phyloP scores from a whole-genome alignment of 2,113 vertebrate genomes.

The Conger conger region DNA sequence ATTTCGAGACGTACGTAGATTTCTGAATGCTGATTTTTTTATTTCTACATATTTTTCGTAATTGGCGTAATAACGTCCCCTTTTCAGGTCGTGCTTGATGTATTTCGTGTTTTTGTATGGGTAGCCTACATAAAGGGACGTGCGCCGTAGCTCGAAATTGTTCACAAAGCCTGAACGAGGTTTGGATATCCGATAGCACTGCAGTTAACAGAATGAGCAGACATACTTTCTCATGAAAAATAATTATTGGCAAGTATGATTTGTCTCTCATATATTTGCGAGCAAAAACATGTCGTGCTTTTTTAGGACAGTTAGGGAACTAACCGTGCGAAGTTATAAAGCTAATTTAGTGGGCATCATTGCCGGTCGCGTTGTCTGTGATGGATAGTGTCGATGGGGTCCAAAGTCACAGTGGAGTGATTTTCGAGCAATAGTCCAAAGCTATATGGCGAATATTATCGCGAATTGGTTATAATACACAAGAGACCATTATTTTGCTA shows the following conservation, averaged over 20 bases:
- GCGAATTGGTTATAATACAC: background rate
- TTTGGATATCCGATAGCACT: background rate
- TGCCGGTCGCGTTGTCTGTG: background rate
- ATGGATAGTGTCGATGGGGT: background rate
- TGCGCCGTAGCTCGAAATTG: conserved; percentile 21
- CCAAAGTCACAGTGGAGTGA: background rate
- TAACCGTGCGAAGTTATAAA: background rate
- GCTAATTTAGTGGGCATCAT: background rate
- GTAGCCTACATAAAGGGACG: background rate
- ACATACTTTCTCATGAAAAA: background rate
- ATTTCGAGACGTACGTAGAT: conserved; percentile 91
- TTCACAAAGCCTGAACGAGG: conserved; percentile 14
- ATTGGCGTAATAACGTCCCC: background rate
- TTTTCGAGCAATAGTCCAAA: background rate
- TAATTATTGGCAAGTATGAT: background rate
- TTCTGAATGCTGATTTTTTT: background rate
- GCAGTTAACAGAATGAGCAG: background rate
- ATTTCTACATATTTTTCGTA: background rate
- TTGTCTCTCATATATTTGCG: background rate
- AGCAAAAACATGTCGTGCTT: background rate
- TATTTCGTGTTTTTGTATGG: background rate
- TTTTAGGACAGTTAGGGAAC: background rate
- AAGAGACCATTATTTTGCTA: background rate
- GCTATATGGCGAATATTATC: background rate
- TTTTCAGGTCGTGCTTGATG: background rate